Evolutionary conservation across 2,797 vertebrate species (phyloP), one percentile per base, ranked within the genome.

Genomic region (Sparidentex hasta): DNA sequence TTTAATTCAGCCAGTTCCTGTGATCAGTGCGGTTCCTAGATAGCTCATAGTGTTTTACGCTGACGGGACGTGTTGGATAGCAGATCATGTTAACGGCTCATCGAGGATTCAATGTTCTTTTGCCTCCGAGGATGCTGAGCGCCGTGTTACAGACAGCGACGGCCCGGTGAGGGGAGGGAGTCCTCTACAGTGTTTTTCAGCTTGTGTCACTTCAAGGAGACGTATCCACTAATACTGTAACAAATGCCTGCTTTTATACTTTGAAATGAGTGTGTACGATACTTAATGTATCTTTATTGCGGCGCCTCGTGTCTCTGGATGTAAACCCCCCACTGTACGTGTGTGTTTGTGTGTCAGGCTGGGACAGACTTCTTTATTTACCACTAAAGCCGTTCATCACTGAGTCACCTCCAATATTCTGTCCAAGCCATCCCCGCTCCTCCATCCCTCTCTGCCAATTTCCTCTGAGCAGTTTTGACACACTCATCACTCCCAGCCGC

Each of bases 391-490:
- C 2, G 4, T 80, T 81, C 46, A 72, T 78, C 70, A 74, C 62
- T 9, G 18, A 69, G 63, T 80, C 79, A 51, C 50, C 33, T 66
- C 63, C 65, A 0, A 76, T 77, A 78, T 78, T 72, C 44, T 43
- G 13, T n/a, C 27, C 46, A 52, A 52, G 57, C 61, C 14, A 46
- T 73, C 51, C 23, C 50, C 29, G 33, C 78, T 62, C 44, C 69
- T 82, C 65, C 65, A 72, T 84, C 63, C 74, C 71, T 75, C 61
- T 25, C 50, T 56, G 57, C 69, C 82, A 83, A 59, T 82, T 85
- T 78, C 65, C 80, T 58, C 82, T 9, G 62, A 84, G 74, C 56
- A 56, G 43, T 71, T 87, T 74, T 75, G 85, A 89, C 86, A 80
- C 57, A 4, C 48, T 90, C 83, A 77, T 88, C 44, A 44, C 83